Evolutionary conservation across 2,888 invertebrate genomes (phyloP), one percentile per base, ranked within the genome.

Genomic region (Erpobdella octoculata): DNA sequence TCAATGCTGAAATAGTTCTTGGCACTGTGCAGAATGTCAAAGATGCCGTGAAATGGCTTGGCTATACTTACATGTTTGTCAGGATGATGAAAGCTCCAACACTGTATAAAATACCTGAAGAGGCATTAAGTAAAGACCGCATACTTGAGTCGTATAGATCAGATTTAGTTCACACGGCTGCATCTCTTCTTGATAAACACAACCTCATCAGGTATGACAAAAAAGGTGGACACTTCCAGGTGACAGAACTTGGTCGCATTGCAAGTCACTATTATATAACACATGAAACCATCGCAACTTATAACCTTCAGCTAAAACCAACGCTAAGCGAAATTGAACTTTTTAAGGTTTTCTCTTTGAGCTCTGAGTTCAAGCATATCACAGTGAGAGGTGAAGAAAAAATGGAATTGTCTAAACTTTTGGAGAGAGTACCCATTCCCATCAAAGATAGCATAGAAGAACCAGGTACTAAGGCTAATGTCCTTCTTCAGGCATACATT

Each of bases 361-460:
- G 95, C 0, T 89, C 91, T 0, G 98, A 98, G 85, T 98, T 99
- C 85, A 89, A 88, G 77, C 89, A 95, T 80, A 91, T 97, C 59
- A 89, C 91, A 0, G 95, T 97, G 37, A 76, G 82, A 77, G 82
- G n/a, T n/a, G 98, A 98, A 81, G 98, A 99, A 85, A 97, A 98
- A 79, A 82, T 96, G 73, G 98, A 98, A 83, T 84, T 98, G 75
- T 91, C 93, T 78, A 98, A 97, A 82, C 85, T 98, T n/a, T 89
- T 92, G 87, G 89, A 89, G 78, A 87, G 95, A 79, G 98, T 98
- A 0, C 98, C 98, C 0, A 96, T 99, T 73, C 98, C 98, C 0
- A 96, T 99, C 77, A 98, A 98, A 81, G 98, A 99, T 83, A 91
- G 91, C 75, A 93, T 98, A 76, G 98, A 99, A 80, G 98, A 99